These are phyloP conservation scores for Drosophila serrata DNA, from an alignment of 1,140 invertebrate genomes.

Conservation along the genomic window DNA sequence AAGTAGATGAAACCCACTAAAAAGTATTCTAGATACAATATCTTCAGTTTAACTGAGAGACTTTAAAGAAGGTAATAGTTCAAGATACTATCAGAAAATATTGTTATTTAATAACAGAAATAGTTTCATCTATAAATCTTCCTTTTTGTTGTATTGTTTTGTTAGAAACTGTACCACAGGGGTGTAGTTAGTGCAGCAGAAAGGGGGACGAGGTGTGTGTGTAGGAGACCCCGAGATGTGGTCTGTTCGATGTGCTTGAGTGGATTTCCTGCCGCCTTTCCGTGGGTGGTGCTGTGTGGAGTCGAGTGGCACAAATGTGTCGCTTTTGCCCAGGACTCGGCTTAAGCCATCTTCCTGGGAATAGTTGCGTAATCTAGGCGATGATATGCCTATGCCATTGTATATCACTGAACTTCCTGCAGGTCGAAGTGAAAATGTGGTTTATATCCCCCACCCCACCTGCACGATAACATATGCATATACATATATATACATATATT, in stretches of 20 bases:
- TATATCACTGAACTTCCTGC: conserved; percentile 43
- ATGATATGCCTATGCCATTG: conserved; percentile 72
- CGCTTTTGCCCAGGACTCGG: conserved; percentile 19
- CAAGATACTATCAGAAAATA: neutral
- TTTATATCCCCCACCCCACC: conserved; percentile 7
- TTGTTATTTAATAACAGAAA: neutral
- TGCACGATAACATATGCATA: too few species aligned
- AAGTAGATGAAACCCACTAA: neutral
- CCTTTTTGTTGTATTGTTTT: conserved; percentile 19
- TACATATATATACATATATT: neutral
- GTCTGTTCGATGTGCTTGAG: conserved; percentile 61
- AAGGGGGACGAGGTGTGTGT: neutral
- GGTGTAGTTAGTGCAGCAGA: conserved; percentile 29
- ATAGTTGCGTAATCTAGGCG: conserved; percentile 83
- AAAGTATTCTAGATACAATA: too few species aligned
- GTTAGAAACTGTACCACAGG: conserved; percentile 25
- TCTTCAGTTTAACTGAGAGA: too few species aligned
- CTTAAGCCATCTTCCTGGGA: conserved; percentile 26
- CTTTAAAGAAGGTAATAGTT: neutral
- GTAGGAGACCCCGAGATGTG: conserved; percentile 2
- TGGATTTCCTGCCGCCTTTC: conserved; percentile 52
- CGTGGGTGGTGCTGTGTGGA: conserved; percentile 43
- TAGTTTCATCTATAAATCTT: neutral
- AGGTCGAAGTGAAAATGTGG: conserved; percentile 39
- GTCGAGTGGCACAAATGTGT: conserved; percentile 72